A percentile compares a stretch with the other conserved stretches of the same genome.
These are phyloP conservation scores for Acropora yongei DNA, from an alignment of 64 coral and sea anemone genomes.

Conservation along the genomic window DNA sequence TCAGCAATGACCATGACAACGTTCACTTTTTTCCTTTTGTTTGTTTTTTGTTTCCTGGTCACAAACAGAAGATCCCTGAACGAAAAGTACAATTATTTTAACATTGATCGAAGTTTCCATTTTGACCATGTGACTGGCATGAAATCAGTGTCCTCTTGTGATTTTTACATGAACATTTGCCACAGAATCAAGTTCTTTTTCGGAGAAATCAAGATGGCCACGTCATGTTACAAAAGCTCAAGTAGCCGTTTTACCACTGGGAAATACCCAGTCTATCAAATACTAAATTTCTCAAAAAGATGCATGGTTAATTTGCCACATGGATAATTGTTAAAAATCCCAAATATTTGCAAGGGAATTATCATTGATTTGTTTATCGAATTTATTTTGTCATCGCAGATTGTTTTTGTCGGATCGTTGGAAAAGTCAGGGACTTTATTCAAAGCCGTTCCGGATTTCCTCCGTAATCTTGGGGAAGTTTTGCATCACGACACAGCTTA, in stretches of 20 bases:
- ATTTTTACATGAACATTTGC: too few species aligned
- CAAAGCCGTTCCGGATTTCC: constrained; percentile 39
- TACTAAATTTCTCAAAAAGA: too few species aligned
- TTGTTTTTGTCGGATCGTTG: constrained; percentile 31
- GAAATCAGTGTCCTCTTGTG: neutral
- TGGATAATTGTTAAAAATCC: too few species aligned
- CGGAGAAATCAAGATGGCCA: too few species aligned
- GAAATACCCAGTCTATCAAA: too few species aligned
- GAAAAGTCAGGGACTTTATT: constrained; percentile 54
- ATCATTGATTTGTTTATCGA: neutral
- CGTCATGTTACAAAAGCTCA: too few species aligned
- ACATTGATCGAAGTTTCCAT: constrained; percentile 76
- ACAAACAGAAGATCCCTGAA: constrained; percentile 33
- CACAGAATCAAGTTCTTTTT: too few species aligned
- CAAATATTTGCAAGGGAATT: neutral
- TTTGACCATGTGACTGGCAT: constrained; percentile 70
- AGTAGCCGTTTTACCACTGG: too few species aligned
- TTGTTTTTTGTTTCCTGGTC: neutral
- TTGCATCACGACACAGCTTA: constrained; percentile 75
- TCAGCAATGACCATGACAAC: too few species aligned
- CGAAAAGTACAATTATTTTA: constrained; percentile 80
- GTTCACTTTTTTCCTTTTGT: neutral
- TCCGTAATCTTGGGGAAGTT: constrained; percentile 37
- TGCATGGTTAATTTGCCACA: too few species aligned
- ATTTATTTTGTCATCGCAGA: neutral